Percentiles rank a stretch among this genome's conserved stretches.
These are phyloP conservation scores for Zosterops pallidus DNA, from an alignment of 2,113 vertebrate species.

Conservation along the genomic window DNA sequence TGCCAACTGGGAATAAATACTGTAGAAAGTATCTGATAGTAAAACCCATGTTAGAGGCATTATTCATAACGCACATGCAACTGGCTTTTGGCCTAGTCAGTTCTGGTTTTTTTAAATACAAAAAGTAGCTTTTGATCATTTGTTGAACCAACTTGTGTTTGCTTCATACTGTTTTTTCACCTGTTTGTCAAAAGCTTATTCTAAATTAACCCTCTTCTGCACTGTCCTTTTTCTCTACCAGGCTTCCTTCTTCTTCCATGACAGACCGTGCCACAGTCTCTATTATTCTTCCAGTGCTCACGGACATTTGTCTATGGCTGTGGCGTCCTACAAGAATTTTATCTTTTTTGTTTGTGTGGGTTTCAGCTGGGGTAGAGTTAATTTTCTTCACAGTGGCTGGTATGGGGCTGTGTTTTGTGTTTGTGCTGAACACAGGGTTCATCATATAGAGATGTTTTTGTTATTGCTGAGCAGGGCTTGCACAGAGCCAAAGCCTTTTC, in stretches of 20 bases:
- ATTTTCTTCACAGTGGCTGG: neutral
- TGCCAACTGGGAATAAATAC: neutral
- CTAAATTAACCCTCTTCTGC: neutral
- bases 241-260: neutral
- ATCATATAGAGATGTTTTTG: neutral
- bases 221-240: neutral
- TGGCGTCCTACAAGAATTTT: neutral
- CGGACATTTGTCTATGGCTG: neutral
- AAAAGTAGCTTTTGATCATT: neutral
- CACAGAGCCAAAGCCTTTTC: neutral
- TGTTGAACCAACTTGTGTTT: neutral
- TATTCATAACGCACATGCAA: neutral
- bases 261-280: rapidly evolving
- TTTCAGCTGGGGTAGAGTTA: neutral
- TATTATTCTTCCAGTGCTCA: neutral
- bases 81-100: neutral
- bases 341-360: neutral
- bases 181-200: neutral
- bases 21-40: neutral
- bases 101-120: neutral
- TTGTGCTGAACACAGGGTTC: neutral
- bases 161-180: neutral
- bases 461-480: neutral
- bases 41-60: neutral
- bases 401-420: neutral